Evolutionary conservation across 2,113 vertebrate species (phyloP).

Genomic region (Chloropsis cyanopogon): DNA sequence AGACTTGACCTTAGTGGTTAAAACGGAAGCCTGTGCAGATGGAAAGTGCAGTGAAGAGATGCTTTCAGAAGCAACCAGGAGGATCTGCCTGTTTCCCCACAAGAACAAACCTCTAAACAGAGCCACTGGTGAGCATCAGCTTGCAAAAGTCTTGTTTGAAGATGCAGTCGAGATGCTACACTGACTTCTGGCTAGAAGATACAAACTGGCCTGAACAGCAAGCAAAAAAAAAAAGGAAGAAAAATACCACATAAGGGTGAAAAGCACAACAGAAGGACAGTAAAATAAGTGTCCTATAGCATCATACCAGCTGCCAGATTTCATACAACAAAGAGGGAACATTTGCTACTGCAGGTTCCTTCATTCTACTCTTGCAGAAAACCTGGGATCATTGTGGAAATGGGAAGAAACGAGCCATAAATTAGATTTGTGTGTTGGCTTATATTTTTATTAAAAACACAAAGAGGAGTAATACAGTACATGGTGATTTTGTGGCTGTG

Average conservation of each 20-base stretch:
- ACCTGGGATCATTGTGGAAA: background rate
- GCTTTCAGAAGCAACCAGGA: background rate
- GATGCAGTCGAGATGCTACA: fast-evolving
- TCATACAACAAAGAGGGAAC: background rate
- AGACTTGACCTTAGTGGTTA: background rate
- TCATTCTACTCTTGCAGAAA: background rate
- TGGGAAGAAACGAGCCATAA: background rate
- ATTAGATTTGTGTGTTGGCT: background rate
- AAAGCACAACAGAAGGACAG: background rate
- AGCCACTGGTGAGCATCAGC: background rate
- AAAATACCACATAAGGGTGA: background rate
- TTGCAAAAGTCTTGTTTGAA: background rate
- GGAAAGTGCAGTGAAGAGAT: background rate
- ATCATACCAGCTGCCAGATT: background rate
- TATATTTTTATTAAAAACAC: background rate
- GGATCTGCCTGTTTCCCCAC: background rate
- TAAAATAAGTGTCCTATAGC: background rate
- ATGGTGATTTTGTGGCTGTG: background rate
- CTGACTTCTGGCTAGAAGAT: background rate
- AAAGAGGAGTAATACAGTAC: background rate
- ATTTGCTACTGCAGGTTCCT: background rate
- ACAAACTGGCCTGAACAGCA: background rate
- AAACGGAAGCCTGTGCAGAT: background rate
- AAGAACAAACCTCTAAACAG: background rate
- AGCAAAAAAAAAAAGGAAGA: background rate